Evolutionary conservation across 2,113 vertebrate species (phyloP), one percentile per base, ranked within the genome.

Genomic region (Myocastor coypus): DNA sequence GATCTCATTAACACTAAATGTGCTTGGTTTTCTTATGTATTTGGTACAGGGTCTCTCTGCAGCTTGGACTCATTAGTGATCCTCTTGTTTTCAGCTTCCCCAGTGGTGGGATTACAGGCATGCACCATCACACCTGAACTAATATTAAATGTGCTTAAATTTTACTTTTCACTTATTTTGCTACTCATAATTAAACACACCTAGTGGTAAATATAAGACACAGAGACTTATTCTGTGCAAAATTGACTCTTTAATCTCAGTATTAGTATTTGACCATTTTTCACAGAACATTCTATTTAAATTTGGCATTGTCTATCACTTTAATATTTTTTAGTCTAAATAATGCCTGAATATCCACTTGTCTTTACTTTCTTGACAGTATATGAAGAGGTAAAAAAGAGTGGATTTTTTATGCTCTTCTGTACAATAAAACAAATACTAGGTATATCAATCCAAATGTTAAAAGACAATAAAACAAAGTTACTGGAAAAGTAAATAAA

Each of bases 321-420:
- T 78, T 26, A 59, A 71, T 83, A 68, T 37, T 94, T 94, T 97
- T 77, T 32, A 87, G 32, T 42, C 3, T 59, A 80, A 92, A 68
- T 66, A 83, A 73, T 83, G 68, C 55, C 20, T 85, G 20, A 91
- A 55, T 78, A 6, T 94, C 7, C 61, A 69, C 10, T n/a, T 83
- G 12, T 80, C 50, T 93, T 94, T 90, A 81, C 42, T 91, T 95
- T 93, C 94, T 37, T n/a, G 37, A 26, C 55, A 10, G 77, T 91
- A 9, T 86, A 61, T 80, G 7, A 30, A 88, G 11, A 77, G 13
- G 14, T 86, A 32, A 80, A 90, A 89, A 89, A 82, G 6, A 22
- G 61, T 50, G 40, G 14, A 2, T 80, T 83, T 87, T 91, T 92
- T 26, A 75, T 7, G 19, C 75, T 95, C 13, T 81, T 94, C 40